Conservation (phyloP, 2,797 vertebrate species). For the Epinephelus awoara region DNA sequence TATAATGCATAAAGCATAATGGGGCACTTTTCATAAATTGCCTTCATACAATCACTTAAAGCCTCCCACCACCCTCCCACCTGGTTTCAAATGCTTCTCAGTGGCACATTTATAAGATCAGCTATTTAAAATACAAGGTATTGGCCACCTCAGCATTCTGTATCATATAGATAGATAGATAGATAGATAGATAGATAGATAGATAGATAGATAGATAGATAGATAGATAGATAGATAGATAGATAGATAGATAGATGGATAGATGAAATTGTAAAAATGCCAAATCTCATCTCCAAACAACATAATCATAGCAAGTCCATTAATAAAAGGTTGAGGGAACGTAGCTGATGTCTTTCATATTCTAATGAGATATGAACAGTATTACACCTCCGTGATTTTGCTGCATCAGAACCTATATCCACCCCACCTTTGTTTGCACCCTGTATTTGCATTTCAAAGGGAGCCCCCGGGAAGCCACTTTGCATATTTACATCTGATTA, state of each 20-base stretch:
- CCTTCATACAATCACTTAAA: constrained; percentile 69
- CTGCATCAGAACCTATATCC: constrained; percentile 83
- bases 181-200: constrained; percentile 16
- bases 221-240: constrained; percentile 14
- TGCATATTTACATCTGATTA: constrained; percentile 90
- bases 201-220: constrained; percentile 13
- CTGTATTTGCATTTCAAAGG: constrained; percentile 89
- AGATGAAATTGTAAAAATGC: constrained; percentile 40
- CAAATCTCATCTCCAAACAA: constrained; percentile 43
- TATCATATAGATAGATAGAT: constrained; percentile 6
- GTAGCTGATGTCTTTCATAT: constrained; percentile 74
- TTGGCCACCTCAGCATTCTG: constrained; percentile 9
- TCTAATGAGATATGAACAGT: constrained; percentile 80
- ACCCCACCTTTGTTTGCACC: constrained; percentile 85
- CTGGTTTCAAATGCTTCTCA: constrained; percentile 55
- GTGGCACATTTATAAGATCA: constrained; percentile 50
- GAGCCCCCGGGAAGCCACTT: constrained; percentile 80
- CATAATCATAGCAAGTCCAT: constrained; percentile 62
- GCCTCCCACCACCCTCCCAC: constrained; percentile 72
- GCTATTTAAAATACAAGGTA: constrained; percentile 46
- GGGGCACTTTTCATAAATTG: constrained; percentile 71
- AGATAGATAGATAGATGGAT: neutral
- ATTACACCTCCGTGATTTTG: constrained; percentile 79
- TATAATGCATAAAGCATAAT: constrained; percentile 64
- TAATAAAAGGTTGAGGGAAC: constrained; percentile 65